These are phyloP conservation scores for Torymus aiolomorphi DNA, from an alignment of 2,888 invertebrate genomes.

Conservation along the genomic window DNA sequence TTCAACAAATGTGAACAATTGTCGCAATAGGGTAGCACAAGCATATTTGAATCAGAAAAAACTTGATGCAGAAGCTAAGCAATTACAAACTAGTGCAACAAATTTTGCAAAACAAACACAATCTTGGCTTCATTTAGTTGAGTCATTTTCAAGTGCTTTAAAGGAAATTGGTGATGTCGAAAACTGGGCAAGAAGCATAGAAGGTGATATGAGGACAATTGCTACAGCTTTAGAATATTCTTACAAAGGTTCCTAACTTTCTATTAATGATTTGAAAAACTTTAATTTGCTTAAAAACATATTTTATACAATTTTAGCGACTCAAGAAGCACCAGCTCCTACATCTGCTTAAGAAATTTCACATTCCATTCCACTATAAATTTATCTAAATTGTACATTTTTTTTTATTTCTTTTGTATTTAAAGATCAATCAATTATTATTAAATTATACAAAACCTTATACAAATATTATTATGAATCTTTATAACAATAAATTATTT, in stretches of 20 bases:
- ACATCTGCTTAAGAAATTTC: slow-evolving; percentile 18
- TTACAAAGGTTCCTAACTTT: slow-evolving; percentile 82
- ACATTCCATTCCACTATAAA: neutral
- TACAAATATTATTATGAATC: neutral
- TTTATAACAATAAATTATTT: neutral
- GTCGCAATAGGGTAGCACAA: slow-evolving; percentile 80
- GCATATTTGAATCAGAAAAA: slow-evolving; percentile 99
- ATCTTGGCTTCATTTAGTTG: slow-evolving; percentile 95
- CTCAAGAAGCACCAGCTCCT: slow-evolving; percentile 44
- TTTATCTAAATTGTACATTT: neutral
- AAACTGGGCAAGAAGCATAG: slow-evolving; percentile 98
- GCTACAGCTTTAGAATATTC: slow-evolving; percentile 95
- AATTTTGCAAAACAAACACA: slow-evolving; percentile 97
- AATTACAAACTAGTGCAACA: slow-evolving; percentile 93
- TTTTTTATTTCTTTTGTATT: neutral
- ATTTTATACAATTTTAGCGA: slow-evolving; percentile 47
- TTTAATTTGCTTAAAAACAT: neutral
- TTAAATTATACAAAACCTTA: no score
- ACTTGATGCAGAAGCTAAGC: slow-evolving; percentile 97
- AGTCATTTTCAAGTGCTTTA: slow-evolving; percentile 89
- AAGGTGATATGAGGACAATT: slow-evolving; percentile 95
- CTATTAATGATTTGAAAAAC: neutral
- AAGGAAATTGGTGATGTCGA: slow-evolving; percentile 99
- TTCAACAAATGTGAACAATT: neutral
- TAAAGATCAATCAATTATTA: neutral